Percentiles rank a stretch among this genome's conserved stretches.
These are phyloP conservation scores for Dasypolia templi DNA, from an alignment of 2,888 invertebrate species.

Conservation along the genomic window DNA sequence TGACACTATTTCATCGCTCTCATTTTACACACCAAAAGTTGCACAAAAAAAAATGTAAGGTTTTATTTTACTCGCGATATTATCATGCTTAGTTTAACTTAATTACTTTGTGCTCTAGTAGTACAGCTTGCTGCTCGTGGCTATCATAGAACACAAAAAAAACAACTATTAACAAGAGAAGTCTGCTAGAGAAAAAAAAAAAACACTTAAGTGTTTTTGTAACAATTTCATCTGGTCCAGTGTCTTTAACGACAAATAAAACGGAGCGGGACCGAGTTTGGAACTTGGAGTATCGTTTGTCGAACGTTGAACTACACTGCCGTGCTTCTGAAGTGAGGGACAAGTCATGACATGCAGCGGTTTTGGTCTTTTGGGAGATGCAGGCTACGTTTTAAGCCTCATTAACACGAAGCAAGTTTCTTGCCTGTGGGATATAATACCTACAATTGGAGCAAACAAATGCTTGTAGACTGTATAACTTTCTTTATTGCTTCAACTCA, in stretches of 20 bases:
- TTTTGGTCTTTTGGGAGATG: not conserved
- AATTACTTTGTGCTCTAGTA: not conserved
- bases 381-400: not conserved
- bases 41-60: not conserved
- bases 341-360: constrained; percentile 33
- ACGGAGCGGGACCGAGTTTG: constrained; percentile 65
- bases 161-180: constrained; percentile 24
- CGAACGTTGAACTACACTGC: constrained; percentile 68
- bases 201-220: constrained; percentile 51
- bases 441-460: no score
- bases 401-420: no score
- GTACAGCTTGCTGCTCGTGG: not conserved
- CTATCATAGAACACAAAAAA: constrained; percentile 15
- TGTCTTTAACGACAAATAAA: constrained; percentile 72
- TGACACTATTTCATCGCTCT: not conserved
- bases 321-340: constrained; percentile 13
- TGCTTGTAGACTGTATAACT: no score
- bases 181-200: constrained; percentile 38
- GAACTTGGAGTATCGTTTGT: constrained; percentile 72
- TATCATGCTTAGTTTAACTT: not conserved
- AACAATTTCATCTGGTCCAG: constrained; percentile 59
- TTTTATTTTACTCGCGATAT: not conserved
- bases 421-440: no score
- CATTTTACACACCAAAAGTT: not conserved
- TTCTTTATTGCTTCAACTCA: no score